These are phyloP conservation scores for Trichonephila clavipes DNA, from an alignment of 1,140 invertebrate species.

Conservation along the genomic window DNA sequence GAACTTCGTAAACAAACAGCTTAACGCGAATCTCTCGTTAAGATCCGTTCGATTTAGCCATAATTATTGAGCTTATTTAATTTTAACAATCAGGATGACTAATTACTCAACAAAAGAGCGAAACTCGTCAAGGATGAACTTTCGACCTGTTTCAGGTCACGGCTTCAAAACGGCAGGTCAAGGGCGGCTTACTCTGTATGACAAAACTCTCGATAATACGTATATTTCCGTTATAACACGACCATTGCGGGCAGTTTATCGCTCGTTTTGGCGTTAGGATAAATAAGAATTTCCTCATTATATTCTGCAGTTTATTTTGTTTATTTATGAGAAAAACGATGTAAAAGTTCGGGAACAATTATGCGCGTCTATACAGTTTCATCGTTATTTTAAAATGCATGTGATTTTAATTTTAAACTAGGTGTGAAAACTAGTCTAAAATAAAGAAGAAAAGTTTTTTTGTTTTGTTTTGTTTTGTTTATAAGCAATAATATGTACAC, in stretches of 20 bases:
- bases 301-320: no score
- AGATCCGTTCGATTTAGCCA: not conserved
- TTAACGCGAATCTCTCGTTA: not conserved
- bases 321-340: no score
- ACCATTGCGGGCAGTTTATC: not conserved
- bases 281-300: no score
- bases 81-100: conserved; percentile 26
- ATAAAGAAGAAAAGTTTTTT: no score
- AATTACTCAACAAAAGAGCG: not conserved
- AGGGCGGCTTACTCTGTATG: conserved; percentile 36
- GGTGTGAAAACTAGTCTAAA: no score
- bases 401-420: no score
- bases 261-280: not conserved
- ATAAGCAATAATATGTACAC: no score
- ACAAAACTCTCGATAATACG: not conserved
- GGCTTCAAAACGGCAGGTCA: conserved; percentile 45
- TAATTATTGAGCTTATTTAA: not conserved
- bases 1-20: not conserved
- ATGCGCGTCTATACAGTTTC: no score
- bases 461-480: no score
- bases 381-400: no score
- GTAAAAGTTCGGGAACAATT: no score
- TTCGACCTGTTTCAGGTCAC: conserved; percentile 65
- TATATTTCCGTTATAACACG: not conserved
- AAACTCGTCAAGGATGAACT: conserved; percentile 50